Conservation (phyloP, 2,888 invertebrate species). For the Drosophila ustulata region DNA sequence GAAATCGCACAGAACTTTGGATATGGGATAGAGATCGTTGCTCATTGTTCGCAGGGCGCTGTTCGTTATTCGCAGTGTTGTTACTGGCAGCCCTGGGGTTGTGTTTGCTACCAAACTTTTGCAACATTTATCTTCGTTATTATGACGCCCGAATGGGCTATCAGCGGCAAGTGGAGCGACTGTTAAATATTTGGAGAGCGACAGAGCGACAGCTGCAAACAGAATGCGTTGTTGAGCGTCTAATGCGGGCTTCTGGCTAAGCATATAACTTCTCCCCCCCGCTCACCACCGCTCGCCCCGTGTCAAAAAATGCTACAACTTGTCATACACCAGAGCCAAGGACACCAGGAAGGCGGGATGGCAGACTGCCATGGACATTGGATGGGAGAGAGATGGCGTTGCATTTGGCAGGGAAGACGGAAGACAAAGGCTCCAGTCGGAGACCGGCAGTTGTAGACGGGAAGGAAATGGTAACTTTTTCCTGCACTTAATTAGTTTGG, state of each 20-base stretch:
- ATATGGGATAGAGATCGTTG: not conserved
- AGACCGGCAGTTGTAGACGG: conserved; percentile 63
- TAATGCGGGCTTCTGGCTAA: conserved; percentile 51
- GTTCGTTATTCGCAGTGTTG: not conserved
- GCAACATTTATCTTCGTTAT: conserved; percentile 80
- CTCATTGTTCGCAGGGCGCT: not conserved
- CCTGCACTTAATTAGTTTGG: conserved; percentile 81
- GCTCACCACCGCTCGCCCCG: conserved; percentile 1
- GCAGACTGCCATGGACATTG: conserved; percentile 1
- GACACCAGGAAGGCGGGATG: not conserved
- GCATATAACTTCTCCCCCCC: conserved; percentile 14
- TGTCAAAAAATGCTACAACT: conserved; percentile 70
- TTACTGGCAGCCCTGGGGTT: conserved; percentile 23
- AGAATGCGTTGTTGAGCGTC: conserved; percentile 50
- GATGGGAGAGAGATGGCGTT: conserved; percentile 24
- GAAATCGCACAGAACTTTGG: conserved; percentile 39
- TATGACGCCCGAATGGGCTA: conserved; percentile 81
- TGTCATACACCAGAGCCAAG: conserved; percentile 58
- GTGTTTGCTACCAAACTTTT: conserved; percentile 65
- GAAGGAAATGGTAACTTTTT: conserved; percentile 79
- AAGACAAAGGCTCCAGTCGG: conserved; percentile 39
- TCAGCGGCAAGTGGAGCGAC: conserved; percentile 73
- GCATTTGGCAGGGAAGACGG: conserved; percentile 34
- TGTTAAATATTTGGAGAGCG: conserved; percentile 73
- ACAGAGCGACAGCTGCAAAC: conserved; percentile 46